Evolutionary conservation across 2,113 vertebrate species (phyloP), one percentile per base, ranked within the genome.

Genomic region (Pungitius pungitius): DNA sequence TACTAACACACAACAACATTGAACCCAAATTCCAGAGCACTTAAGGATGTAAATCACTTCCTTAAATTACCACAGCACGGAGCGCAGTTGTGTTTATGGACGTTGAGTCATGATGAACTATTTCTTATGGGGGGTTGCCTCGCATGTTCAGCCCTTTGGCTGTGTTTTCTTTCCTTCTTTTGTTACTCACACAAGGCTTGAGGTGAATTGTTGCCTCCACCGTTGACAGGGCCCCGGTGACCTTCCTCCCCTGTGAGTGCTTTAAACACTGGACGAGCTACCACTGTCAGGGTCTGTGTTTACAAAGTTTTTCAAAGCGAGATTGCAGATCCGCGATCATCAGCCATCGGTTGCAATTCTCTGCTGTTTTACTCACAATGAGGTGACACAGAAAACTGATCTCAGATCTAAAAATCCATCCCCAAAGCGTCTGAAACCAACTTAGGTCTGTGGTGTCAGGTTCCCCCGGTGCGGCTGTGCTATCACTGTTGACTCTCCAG

Each of bases 401-500:
- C 59, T 22, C 8, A 43, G 79, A 66, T 22, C 82, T 73, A 67
- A 77, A n/a, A 84, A 69, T 68, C 39, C 59, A 26, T 61, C 39
- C 52, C 52, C 17, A 73, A 72, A 75, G 83, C 56, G 78, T 79
- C 66, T 49, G 79, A 85, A 80, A 83, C 56, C 59, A 33, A 59
- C 69, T 69, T 52, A 24, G 51, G 80, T 45, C 69, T 70, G 37
- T 45, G 47, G 67, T 76, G 60, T 91, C 84, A 67, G 79, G 81
- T 89, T 87, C 86, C 81, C 80, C 42, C 51, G 47, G 63, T 43
- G 24, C 74, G 70, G 63, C 52, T 65, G 86, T 88, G 71, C 77
- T 79, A 82, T 79, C 40, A 73, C 33, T 90, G 86, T 92, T 91
- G 86, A 90, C 91, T 90, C 82, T 89, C 51, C 78, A 81, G 84